Evolutionary conservation across 2,113 vertebrate species (phyloP).

Genomic region (Rhegmatorhina hoffmannsi): DNA sequence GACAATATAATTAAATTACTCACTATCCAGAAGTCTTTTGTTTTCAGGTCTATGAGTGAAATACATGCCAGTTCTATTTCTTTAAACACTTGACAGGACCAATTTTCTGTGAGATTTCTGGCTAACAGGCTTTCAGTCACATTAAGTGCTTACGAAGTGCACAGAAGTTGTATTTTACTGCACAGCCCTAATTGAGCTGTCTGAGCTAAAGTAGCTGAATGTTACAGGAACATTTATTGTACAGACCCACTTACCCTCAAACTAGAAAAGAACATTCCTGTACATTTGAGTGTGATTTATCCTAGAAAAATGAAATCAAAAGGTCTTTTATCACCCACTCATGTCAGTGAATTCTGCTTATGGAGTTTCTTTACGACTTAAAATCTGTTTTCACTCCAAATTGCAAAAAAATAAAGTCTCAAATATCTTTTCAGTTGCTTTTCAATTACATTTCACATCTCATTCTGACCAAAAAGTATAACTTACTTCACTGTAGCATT

Average conservation of each 20-base stretch:
- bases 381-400: slow-evolving; percentile 53
- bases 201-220: slow-evolving; percentile 66
- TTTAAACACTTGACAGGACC: slow-evolving; percentile 71
- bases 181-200: slow-evolving; percentile 74
- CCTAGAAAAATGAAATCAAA: slow-evolving; percentile 33
- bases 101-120: slow-evolving; percentile 64
- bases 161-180: slow-evolving; percentile 72
- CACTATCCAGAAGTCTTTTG: slow-evolving; percentile 33
- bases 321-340: slow-evolving; percentile 64
- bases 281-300: slow-evolving; percentile 61
- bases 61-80: slow-evolving; percentile 68
- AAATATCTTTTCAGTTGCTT: slow-evolving; percentile 23
- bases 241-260: slow-evolving; percentile 69
- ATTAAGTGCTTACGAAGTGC: slow-evolving; percentile 69
- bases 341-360: slow-evolving; percentile 67
- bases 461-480: slow-evolving; percentile 6
- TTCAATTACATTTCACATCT: slow-evolving; percentile 7
- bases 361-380: slow-evolving; percentile 33
- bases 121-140: slow-evolving; percentile 72
- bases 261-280: slow-evolving; percentile 61
- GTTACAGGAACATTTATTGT: slow-evolving; percentile 76
- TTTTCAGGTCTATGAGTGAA: slow-evolving; percentile 43
- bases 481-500: not conserved
- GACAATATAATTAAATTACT: slow-evolving; percentile 67
- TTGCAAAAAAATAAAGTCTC: slow-evolving; percentile 36